Evolutionary conservation across 2,888 invertebrate species (phyloP), one percentile per base, ranked within the genome.

Genomic region (Muscina levida): DNA sequence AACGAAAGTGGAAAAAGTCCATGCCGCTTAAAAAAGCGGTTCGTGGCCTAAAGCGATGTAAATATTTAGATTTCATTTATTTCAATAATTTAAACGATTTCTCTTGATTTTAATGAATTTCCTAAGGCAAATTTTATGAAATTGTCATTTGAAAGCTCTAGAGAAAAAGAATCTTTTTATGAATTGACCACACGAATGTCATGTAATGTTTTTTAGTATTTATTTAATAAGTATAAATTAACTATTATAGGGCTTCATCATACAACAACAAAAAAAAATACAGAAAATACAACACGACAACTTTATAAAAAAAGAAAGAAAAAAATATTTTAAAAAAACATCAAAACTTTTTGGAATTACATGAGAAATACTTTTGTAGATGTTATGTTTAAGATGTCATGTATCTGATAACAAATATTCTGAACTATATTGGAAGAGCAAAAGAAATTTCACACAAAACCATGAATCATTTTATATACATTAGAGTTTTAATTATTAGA

Each of bases 211-310:
- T 31, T 31, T 22, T 26, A 37, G 46, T 67, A 74, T 74, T 57
- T 66, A 48, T 59, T 74, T 59, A 62, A 46, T 51, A 56, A 26
- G 37, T 68, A 39, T 70, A 22, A 57, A 66, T 51, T n/a, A 26
- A 46, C 31, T 39, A 68, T 53, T 46, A 53, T 53, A 46, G 15
- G 37, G 51, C 72, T 77, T 68, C 37, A 79, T 62, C 67, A 59
- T 59, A 13, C 6, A 66, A 77, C 17, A 72, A 67, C 48, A 44
- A 17, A 42, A 37, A 59, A 59, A n/a, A n/a, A n/a, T n/a, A n/a
- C n/a, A n/a, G n/a, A 59, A 46, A 65, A 8, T 15, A 57, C 15
- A 5, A 15, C 46, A 59, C 24, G 46, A 67, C 15, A 51, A 67
- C 31, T 48, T 51, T 67, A 48, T n/a, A 44, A 51, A 67, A 48